These are phyloP conservation scores for Corythoichthys intestinalis DNA, from an alignment of 2,113 vertebrate genomes.

Conservation along the genomic window DNA sequence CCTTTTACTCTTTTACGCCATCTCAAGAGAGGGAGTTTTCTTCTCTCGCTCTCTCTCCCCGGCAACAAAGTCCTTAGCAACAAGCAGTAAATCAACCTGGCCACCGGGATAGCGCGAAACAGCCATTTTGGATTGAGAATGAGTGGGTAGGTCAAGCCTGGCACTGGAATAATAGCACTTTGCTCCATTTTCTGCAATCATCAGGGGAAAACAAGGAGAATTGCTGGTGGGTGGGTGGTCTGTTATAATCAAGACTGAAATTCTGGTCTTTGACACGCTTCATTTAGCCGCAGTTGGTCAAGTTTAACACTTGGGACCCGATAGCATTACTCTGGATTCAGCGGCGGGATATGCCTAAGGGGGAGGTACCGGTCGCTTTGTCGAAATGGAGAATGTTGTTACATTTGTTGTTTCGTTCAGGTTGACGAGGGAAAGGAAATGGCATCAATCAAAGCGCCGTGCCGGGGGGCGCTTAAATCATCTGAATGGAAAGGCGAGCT, in stretches of 20 bases:
- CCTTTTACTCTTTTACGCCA: slow-evolving; percentile 47
- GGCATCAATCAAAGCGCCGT: slow-evolving; percentile 62
- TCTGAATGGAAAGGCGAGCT: slow-evolving; percentile 60
- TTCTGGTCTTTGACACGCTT: slow-evolving; percentile 52
- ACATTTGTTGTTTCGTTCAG: slow-evolving; percentile 34
- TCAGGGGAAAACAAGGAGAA: neutral
- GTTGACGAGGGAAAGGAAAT: slow-evolving; percentile 52
- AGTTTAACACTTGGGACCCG: slow-evolving; percentile 56
- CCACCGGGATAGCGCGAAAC: slow-evolving; percentile 14
- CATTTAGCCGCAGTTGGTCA: slow-evolving; percentile 56
- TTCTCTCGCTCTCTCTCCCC: slow-evolving; percentile 5
- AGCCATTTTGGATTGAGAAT: slow-evolving; percentile 21
- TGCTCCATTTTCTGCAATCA: slow-evolving; percentile 27
- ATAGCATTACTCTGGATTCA: slow-evolving; percentile 58
- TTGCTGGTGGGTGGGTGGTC: neutral
- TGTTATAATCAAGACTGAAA: slow-evolving; percentile 47
- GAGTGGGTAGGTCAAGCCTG: slow-evolving; percentile 13
- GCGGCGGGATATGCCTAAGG: slow-evolving; percentile 50
- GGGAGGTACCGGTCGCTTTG: slow-evolving; percentile 28
- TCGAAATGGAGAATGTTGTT: slow-evolving; percentile 42
- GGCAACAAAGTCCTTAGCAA: slow-evolving; percentile 36
- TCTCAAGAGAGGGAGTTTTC: slow-evolving; percentile 41
- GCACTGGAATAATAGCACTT: slow-evolving; percentile 41
- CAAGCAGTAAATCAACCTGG: slow-evolving; percentile 38
- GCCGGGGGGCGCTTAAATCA: slow-evolving; percentile 52